Conservation (phyloP, 2,113 vertebrate genomes). For the Phalacrocorax pelagicus region DNA sequence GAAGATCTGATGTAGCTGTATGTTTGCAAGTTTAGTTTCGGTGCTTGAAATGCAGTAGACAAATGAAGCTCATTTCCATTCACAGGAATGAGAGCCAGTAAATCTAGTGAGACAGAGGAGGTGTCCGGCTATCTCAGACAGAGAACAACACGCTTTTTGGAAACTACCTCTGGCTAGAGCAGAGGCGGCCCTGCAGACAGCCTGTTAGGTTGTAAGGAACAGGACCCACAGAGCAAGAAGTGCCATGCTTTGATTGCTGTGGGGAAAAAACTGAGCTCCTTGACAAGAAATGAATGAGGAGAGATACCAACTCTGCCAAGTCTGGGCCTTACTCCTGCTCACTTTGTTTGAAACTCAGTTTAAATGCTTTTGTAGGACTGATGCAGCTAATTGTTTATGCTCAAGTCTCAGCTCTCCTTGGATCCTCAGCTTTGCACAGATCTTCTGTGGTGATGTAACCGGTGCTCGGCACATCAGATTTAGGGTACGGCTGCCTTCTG, state of each 20-base stretch:
- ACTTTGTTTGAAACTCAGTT: background rate
- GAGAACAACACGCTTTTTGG: background rate
- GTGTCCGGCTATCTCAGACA: background rate
- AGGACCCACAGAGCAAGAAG: background rate
- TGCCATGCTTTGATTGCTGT: background rate
- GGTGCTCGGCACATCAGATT: accelerated
- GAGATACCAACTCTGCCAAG: background rate
- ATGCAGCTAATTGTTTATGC: background rate
- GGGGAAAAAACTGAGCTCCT: background rate
- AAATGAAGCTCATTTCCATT: background rate
- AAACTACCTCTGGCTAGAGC: background rate
- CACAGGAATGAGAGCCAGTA: constrained; percentile 16
- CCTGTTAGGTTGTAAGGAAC: background rate
- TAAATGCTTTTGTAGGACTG: background rate
- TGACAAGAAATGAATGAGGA: background rate
- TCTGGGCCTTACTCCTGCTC: background rate
- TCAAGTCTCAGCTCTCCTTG: background rate
- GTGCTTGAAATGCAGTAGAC: constrained; percentile 2
- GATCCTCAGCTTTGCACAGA: background rate
- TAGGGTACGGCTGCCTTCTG: accelerated
- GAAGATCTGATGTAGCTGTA: background rate
- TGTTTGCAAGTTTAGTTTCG: background rate
- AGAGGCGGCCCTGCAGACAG: background rate
- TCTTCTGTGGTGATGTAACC: background rate
- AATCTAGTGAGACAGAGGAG: background rate